Base-by-base conservation (phyloP, 2,113 vertebrate genomes). In the Pseudolaguvia tuberculata region DNA sequence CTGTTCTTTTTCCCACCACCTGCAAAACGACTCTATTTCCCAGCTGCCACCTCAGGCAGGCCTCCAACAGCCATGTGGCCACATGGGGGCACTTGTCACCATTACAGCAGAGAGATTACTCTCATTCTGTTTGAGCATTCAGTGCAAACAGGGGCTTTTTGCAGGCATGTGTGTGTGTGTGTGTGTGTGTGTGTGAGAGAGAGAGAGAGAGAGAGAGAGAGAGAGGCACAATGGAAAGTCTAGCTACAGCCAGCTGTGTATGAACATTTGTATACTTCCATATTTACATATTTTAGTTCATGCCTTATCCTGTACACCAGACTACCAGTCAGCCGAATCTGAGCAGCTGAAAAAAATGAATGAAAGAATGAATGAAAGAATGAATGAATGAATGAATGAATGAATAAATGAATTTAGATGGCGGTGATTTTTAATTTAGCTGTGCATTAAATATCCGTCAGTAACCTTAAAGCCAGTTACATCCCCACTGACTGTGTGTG, bases 1-100 rank as follows among this genome's bases (percentile, higher is more conserved):
- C 70, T 80, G 79, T 77, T 74, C 51, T 55, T 73, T 68, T 80
- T 56, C 69, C 79, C 72, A 50, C 62, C 79, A 18, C 48, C 71
- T 69, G 63, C 47, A 55, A 45, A 61, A 68, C 69, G 35, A 70
- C 75, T 80, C 47, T 53, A 66, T 76, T 75, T 80, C 79, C 75
- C 75, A 80, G 65, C 66, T 70, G 79, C 70, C 79, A 61, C 67
- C 69, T 45, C 65, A 80, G 68, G 70, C 79, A 45, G 35, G 47
- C 53, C 75, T 48, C 56, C 71, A 80, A 53, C 51, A 68, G 63
- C 20, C 51, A 15, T 59, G 17, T 12, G 3, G 42, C n/a, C 80
- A 76, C 56, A 7, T 58, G 74, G 58, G 77, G 79, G 59, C 25
- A 10, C 73, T 79, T 73, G 70, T 70, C 65, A 57, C 70, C 77